phyloP scores from a whole-genome alignment of 2,113 vertebrate genomes.

The Pungitius pungitius region DNA sequence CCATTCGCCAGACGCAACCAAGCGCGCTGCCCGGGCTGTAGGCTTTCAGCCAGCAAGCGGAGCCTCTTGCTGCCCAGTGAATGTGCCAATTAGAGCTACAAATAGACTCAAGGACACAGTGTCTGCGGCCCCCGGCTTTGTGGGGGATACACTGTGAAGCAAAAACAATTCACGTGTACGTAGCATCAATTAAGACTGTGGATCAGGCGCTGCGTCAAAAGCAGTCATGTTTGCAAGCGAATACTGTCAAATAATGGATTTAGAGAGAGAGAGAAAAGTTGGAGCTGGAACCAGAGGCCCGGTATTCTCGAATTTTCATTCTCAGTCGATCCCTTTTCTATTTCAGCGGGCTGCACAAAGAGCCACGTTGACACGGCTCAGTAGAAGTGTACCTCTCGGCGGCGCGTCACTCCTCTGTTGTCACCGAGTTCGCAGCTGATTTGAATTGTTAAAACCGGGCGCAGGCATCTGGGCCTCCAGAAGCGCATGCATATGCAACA shows the following conservation, averaged over 20 bases:
- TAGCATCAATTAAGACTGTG: neutral
- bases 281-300: neutral
- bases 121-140: neutral
- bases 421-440: constrained; percentile 61
- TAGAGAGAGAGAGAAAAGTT: neutral
- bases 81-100: constrained; percentile 58
- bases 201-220: neutral
- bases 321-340: neutral
- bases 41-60: constrained; percentile 50
- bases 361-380: neutral
- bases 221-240: neutral
- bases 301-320: neutral
- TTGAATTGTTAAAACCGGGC: constrained; percentile 75
- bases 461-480: constrained; percentile 75
- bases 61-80: constrained; percentile 48
- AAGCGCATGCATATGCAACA: constrained; percentile 80
- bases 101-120: constrained; percentile 44
- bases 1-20: constrained; percentile 47
- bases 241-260: too few species aligned
- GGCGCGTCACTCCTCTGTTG: constrained; percentile 4
- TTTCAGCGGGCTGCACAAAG: neutral
- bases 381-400: neutral
- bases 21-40: constrained; percentile 57
- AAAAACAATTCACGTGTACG: constrained; percentile 2
- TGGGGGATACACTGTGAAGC: constrained; percentile 1